phyloP scores from a whole-genome alignment of 1,140 invertebrate species.

The Uloborus diversus region DNA sequence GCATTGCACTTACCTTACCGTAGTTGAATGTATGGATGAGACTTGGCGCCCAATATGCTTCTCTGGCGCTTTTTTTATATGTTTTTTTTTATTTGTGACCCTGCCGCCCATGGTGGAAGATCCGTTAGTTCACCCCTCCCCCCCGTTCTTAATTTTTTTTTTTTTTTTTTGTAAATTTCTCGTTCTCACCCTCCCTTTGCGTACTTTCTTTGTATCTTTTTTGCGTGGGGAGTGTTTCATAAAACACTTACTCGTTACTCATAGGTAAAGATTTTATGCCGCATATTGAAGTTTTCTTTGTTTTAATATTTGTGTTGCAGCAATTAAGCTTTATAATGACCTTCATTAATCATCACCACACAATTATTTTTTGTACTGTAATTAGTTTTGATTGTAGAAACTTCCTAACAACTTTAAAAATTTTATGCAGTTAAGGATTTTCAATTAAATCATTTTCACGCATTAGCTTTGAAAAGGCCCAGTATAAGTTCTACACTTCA shows the following conservation, averaged over 20 bases:
- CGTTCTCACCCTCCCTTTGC: background rate
- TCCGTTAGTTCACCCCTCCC: constrained; percentile 16
- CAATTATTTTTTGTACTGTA: no score
- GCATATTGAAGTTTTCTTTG: background rate
- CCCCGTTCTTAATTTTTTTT: background rate
- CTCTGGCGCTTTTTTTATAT: constrained; percentile 21
- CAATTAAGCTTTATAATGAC: no score
- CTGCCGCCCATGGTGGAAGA: constrained; percentile 10
- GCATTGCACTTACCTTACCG: no score
- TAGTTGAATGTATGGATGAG: constrained; percentile 48
- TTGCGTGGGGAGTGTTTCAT: background rate
- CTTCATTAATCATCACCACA: no score
- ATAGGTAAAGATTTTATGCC: background rate
- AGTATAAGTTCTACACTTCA: no score
- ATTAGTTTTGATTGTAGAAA: no score
- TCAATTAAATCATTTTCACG: no score
- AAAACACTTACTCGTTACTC: constrained; percentile 13
- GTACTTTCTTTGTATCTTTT: constrained; percentile 18
- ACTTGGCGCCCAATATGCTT: constrained; percentile 53
- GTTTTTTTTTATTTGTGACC: background rate
- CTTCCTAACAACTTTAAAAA: no score
- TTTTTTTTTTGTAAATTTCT: constrained; percentile 24
- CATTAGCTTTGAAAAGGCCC: no score
- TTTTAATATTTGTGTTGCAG: background rate
- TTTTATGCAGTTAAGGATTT: no score